These are phyloP conservation scores for Poeciliopsis gracilis DNA, from an alignment of 2,797 vertebrate genomes.

Conservation along the genomic window DNA sequence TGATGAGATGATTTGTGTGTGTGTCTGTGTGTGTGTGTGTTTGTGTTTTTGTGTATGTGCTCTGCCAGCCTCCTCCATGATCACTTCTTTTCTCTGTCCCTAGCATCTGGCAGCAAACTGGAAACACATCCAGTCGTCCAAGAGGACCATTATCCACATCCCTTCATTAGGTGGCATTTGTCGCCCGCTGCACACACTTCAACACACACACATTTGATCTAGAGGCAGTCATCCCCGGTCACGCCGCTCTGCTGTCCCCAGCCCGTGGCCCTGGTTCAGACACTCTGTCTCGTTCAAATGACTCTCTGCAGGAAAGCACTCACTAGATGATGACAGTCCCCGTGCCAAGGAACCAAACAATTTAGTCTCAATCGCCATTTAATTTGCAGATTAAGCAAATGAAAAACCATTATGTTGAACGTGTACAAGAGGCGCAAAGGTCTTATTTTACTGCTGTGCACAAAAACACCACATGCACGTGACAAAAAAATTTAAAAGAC, in stretches of 20 bases:
- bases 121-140: slow-evolving; percentile 97
- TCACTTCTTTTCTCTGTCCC: slow-evolving; percentile 88
- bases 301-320: slow-evolving; percentile 96
- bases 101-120: slow-evolving; percentile 99
- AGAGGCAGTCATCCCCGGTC: slow-evolving; percentile 89
- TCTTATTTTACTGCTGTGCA: slow-evolving; percentile 77
- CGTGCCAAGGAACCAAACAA: slow-evolving; percentile 86
- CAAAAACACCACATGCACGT: slow-evolving; percentile 9
- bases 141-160: slow-evolving; percentile 98
- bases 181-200: slow-evolving; percentile 48
- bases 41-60: slow-evolving; percentile 36
- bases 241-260: slow-evolving; percentile 85
- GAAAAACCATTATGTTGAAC: slow-evolving; percentile 92
- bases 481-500: slow-evolving; percentile 18
- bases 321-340: slow-evolving; percentile 95
- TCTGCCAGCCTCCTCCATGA: slow-evolving; percentile 85
- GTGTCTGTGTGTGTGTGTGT: slow-evolving; percentile 40
- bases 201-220: slow-evolving; percentile 52
- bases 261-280: slow-evolving; percentile 92
- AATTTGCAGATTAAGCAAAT: slow-evolving; percentile 99
- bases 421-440: slow-evolving; percentile 89
- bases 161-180: slow-evolving; percentile 95
- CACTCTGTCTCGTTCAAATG: slow-evolving; percentile 94
- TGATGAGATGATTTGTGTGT: slow-evolving; percentile 85
- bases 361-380: slow-evolving; percentile 92